These are phyloP conservation scores for Cephus pygmeus DNA, from an alignment of 2,888 invertebrate species.

Conservation along the genomic window DNA sequence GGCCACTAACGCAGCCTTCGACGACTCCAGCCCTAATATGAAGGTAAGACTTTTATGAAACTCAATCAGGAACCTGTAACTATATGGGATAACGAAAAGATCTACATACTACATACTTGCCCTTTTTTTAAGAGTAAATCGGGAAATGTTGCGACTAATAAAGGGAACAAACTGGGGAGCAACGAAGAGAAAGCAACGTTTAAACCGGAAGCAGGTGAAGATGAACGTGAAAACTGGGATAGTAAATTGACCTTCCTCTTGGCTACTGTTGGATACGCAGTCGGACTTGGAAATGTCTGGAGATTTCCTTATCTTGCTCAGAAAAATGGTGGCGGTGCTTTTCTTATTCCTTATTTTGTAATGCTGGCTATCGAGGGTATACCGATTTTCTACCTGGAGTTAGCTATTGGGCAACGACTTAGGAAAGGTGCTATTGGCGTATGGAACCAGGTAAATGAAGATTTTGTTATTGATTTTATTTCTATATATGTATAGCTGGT, in stretches of 20 bases:
- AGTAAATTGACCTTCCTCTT: conserved; percentile 91
- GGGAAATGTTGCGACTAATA: neutral
- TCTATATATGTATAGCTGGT: neutral
- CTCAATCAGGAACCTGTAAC: neutral
- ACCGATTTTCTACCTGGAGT: conserved; percentile 94
- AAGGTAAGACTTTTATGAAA: conserved; percentile 54
- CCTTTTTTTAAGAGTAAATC: neutral
- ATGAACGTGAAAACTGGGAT: conserved; percentile 91
- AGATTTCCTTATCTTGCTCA: conserved; percentile 94
- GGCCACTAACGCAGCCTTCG: conserved; percentile 87
- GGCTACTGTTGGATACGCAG: conserved; percentile 95
- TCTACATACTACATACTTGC: neutral
- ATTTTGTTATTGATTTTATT: conserved; percentile 3
- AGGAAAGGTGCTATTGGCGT: conserved; percentile 95
- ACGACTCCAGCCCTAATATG: conserved; percentile 71
- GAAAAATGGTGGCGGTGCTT: conserved; percentile 96
- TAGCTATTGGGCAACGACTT: conserved; percentile 93
- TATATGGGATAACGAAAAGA: neutral
- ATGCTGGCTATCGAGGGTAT: conserved; percentile 95
- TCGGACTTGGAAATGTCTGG: conserved; percentile 95
- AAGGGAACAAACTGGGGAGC: conserved; percentile 70
- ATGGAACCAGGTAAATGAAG: conserved; percentile 81
- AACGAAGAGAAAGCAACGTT: conserved; percentile 74
- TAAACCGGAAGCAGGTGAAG: conserved; percentile 77
- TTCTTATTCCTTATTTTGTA: conserved; percentile 94